Evolutionary conservation across 1,140 invertebrate species (phyloP).

Genomic region (Hycleus cichorii): DNA sequence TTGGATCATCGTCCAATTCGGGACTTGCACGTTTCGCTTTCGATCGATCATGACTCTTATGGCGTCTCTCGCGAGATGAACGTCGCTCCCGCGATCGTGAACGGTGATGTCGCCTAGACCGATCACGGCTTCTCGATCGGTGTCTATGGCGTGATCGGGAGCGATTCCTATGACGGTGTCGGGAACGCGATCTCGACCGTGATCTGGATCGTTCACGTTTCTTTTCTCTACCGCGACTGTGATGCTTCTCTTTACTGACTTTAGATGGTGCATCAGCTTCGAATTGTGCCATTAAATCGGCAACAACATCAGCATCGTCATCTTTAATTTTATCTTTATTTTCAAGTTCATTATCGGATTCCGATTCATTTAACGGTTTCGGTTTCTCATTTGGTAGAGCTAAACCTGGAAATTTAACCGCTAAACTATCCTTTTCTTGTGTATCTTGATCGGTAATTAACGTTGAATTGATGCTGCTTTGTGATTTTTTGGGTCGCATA

Average conservation of each 20-base stretch:
- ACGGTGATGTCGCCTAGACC: conserved; percentile 33
- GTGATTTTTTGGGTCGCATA: conserved; percentile 66
- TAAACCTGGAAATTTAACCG: conserved; percentile 79
- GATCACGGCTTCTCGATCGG: conserved; percentile 29
- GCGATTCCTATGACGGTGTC: conserved; percentile 15
- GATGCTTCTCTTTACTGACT: conserved; percentile 20
- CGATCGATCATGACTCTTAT: conserved; percentile 35
- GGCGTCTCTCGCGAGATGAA: conserved; percentile 29
- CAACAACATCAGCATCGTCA: conserved; percentile 54
- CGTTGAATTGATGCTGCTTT: neutral
- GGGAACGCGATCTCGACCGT: conserved; percentile 13
- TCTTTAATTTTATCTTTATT: conserved; percentile 34
- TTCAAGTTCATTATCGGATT: conserved; percentile 32
- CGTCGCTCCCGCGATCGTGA: conserved; percentile 32
- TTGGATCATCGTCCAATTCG: conserved; percentile 56
- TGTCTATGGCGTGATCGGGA: conserved; percentile 31
- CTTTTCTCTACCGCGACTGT: neutral
- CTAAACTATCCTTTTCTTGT: conserved; percentile 52
- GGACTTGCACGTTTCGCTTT: conserved; percentile 39
- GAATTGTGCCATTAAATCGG: conserved; percentile 81
- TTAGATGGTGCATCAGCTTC: conserved; percentile 74
- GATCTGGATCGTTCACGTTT: conserved; percentile 5
- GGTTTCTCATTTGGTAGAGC: conserved; percentile 80
- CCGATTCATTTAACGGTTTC: conserved; percentile 36
- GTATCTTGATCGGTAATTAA: conserved; percentile 16